Evolutionary conservation across 2,113 vertebrate genomes (phyloP), one percentile per base, ranked within the genome.

Genomic region (Eira barbara): DNA sequence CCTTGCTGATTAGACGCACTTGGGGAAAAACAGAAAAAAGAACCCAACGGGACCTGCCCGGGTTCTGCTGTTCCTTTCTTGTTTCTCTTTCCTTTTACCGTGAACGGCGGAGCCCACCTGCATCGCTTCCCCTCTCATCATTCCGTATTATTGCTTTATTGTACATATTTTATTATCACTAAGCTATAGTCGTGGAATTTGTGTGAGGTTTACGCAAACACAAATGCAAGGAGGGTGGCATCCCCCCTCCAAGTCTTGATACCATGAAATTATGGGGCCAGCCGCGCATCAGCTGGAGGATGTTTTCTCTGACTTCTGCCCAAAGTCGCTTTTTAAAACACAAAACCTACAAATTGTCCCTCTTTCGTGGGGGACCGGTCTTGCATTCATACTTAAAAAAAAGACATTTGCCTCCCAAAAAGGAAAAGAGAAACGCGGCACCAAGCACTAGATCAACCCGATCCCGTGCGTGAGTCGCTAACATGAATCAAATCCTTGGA

Each of bases 231-330:
- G 73, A 63, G 59, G 18, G 89, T 3, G 29, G 78, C 20, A 0
- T 13, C 0, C 18, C 52, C 23, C 36, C 25, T 3, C 17, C 29
- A 3, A 0, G 2, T 59, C 39, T 61, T 7, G 4, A 36, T 29
- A 7, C 47, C 6, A 0, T 1, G n/a, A 31, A 89, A 76, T 63
- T 2, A 23, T 6, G 1, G 21, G 29, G 25, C 73, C 78, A 1
- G 42, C 42, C 27, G 0, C 2, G 10, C 59, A 29, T 15, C 34
- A 3, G 2, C 10, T 0, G 73, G 9, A 31, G 0, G 6, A 15
- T 3, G 14, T 20, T 25, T 76, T 78, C 65, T 45, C 49, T 84
- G 14, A 25, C 31, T 49, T 49, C 13, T 2, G 15, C 71, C 45
- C 91, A 36, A 73, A 94, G 85, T 39, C 1, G 5, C 49, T 67